A percentile compares a stretch with the other conserved stretches of the same genome.
Conservation (phyloP, 2,113 vertebrate genomes). For the Vicugna pacos region DNA sequence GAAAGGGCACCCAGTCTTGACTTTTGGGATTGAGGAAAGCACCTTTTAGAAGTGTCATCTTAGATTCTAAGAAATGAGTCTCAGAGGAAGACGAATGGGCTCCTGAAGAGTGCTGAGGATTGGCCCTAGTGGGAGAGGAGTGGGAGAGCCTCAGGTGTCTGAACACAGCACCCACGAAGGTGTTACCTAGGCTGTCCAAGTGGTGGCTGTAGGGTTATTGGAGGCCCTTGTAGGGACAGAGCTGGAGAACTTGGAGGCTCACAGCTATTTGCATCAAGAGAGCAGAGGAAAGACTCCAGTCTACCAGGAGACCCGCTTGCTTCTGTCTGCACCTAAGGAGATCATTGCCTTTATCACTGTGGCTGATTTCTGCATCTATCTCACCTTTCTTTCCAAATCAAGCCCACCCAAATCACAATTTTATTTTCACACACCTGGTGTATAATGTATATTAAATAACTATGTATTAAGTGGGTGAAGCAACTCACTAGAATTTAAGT, state of each 20-base stretch:
- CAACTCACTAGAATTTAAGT: background rate
- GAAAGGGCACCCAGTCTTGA: background rate
- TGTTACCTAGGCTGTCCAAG: rapidly evolving
- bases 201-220: background rate
- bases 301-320: rapidly evolving
- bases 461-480: background rate
- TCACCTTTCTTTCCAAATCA: background rate
- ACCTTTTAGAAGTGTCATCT: background rate
- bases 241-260: background rate
- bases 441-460: background rate
- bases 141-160: rapidly evolving
- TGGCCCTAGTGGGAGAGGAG: background rate
- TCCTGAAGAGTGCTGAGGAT: background rate
- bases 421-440: background rate
- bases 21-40: background rate
- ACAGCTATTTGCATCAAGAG: background rate
- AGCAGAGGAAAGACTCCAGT: no score
- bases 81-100: background rate
- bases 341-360: no score
- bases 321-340: background rate
- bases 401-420: background rate
- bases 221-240: background rate
- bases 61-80: background rate
- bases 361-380: background rate
- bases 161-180: background rate